Evolutionary conservation across 1,140 invertebrate genomes (phyloP), one percentile per base, ranked within the genome.

Genomic region (Heliconius melpomene): DNA sequence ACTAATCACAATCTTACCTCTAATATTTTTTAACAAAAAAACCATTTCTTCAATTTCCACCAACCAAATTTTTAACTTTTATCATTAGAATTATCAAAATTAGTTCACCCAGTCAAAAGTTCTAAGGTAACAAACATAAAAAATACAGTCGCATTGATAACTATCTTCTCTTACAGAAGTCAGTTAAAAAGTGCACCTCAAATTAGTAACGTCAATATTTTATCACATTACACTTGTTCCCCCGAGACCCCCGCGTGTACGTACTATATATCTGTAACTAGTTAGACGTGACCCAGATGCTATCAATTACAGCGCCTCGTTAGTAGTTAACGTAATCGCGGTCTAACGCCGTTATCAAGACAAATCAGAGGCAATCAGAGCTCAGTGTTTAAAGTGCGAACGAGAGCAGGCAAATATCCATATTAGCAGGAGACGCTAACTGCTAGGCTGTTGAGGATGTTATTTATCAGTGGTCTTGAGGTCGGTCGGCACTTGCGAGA

Each of bases 291-390:
- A 75, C 74, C 54, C 40, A 78, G 74, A 70, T 26, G 52, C 77
- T 73, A 57, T 73, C 71, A 73, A 78, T 73, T 78, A 78, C 72
- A 50, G 72, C 77, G 72, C 75, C 78, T 82, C 75, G 78, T 82
- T 82, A 82, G 81, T 82, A 79, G 78, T 82, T 74, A 81, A 75
- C 54, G 75, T 77, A 77, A 38, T 77, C 77, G 57, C 36, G 66
- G 38, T 52, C 72, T 79, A 76, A 75, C 75, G 74, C 83, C 80
- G 83, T 84, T 84, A 84, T 78, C 74, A 74, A 79, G 82, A 83
- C 81, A 81, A 84, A 84, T 85, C 75, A 79, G 75, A 78, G 40
- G 84, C 76, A 82, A 79, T 85, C 80, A 78, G 74, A 77, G 77
- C 71, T 66, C 79, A 57, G 66, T 72, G 70, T 71, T 75, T 72